These are phyloP conservation scores for Chrysomela aeneicollis DNA, from an alignment of 2,888 invertebrate species.

Conservation along the genomic window DNA sequence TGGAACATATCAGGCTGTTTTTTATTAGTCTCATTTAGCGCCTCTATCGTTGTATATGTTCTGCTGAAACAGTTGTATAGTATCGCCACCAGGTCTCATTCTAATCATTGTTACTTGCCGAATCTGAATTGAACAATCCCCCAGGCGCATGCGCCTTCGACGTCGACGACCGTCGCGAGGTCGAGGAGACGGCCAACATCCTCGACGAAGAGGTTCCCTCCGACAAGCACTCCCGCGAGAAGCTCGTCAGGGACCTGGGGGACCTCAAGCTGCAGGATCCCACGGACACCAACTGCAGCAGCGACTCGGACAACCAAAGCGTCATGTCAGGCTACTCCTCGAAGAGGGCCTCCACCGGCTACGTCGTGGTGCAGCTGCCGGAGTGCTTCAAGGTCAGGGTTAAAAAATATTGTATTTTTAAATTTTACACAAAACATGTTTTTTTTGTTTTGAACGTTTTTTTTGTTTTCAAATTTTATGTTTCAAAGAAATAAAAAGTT, in stretches of 20 bases:
- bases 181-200: conserved; percentile 2
- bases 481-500: no score
- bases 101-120: no score
- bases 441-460: no score
- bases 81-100: no score
- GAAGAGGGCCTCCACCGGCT: conserved; percentile 49
- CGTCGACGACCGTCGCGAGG: conserved; percentile 5
- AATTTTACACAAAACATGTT: no score
- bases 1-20: no score
- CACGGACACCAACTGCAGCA: conserved; percentile 45
- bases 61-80: no score
- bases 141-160: conserved; percentile 12
- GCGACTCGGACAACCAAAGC: conserved; percentile 57
- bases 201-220: conserved; percentile 14
- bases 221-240: conserved; percentile 12
- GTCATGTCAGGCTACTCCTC: conserved; percentile 50
- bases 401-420: no score
- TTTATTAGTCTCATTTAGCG: no score
- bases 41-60: no score
- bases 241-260: conserved; percentile 32
- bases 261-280: conserved; percentile 38
- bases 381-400: conserved; percentile 45
- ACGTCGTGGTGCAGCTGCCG: conserved; percentile 54
- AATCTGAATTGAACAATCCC: neutral
- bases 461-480: no score